Conservation (phyloP, 2,797 vertebrate species). For the Tachyglossus aculeatus region DNA sequence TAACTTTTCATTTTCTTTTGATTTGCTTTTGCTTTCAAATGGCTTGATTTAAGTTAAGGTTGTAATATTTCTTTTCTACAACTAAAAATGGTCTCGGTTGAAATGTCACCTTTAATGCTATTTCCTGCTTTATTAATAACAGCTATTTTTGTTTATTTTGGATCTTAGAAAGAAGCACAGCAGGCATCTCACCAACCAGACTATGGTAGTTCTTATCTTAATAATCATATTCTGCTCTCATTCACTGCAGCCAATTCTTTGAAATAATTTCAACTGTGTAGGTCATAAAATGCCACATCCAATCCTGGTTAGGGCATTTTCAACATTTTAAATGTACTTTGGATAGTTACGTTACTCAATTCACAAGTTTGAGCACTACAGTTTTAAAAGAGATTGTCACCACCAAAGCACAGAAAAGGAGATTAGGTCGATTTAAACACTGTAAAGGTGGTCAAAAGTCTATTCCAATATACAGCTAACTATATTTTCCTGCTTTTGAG, state of each 20-base stretch:
- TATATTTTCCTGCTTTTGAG: slow-evolving; percentile 47
- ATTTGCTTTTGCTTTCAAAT: slow-evolving; percentile 20
- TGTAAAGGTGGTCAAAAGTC: slow-evolving; percentile 54
- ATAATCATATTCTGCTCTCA: slow-evolving; percentile 10
- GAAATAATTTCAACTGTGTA: slow-evolving; percentile 36
- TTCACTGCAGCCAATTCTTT: background rate
- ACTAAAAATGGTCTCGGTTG: background rate
- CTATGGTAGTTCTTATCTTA: background rate
- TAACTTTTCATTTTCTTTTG: slow-evolving; percentile 6
- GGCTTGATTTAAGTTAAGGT: slow-evolving; percentile 6
- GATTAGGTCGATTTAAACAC: slow-evolving; percentile 33
- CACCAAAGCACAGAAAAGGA: slow-evolving; percentile 39
- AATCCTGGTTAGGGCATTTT: slow-evolving; percentile 36
- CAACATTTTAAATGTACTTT: slow-evolving; percentile 38
- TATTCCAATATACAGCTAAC: slow-evolving; percentile 40
- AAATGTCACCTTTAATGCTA: slow-evolving; percentile 23
- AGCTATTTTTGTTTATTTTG: slow-evolving; percentile 26
- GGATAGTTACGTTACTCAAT: slow-evolving; percentile 51
- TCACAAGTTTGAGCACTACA: slow-evolving; percentile 39
- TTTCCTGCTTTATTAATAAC: slow-evolving; percentile 7
- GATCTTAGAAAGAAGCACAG: slow-evolving; percentile 2
- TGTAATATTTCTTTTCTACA: slow-evolving; percentile 6
- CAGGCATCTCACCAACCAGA: background rate
- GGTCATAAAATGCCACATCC: slow-evolving; percentile 40
- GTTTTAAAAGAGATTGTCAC: slow-evolving; percentile 13